phyloP scores from a whole-genome alignment of 1,140 invertebrate genomes.

The Portunus trituberculatus region DNA sequence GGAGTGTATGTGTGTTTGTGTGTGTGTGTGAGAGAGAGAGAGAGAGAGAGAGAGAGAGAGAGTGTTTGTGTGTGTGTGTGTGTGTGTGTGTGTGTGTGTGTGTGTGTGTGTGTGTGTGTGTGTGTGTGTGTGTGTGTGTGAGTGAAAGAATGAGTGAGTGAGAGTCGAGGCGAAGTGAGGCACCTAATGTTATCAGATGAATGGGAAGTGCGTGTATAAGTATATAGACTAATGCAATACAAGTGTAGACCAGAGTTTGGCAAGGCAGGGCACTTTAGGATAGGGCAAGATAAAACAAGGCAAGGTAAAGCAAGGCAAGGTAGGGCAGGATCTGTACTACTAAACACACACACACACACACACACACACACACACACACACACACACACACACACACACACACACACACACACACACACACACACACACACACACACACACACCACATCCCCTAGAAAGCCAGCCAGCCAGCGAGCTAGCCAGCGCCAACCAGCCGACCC shows the following conservation, averaged over 20 bases:
- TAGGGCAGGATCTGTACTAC: not conserved
- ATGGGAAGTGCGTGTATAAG: too few species aligned
- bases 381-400: not conserved
- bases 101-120: slow-evolving; percentile 28
- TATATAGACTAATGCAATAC: too few species aligned
- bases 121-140: slow-evolving; percentile 29
- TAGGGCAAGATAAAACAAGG: not conserved
- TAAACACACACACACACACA: not conserved
- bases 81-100: slow-evolving; percentile 28
- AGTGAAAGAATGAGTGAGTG: too few species aligned
- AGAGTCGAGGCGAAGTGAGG: too few species aligned
- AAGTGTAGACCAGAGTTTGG: too few species aligned
- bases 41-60: slow-evolving; percentile 37
- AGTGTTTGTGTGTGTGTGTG: slow-evolving; percentile 23
- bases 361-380: slow-evolving; percentile 32
- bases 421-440: not conserved
- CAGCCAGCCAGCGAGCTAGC: too few species aligned
- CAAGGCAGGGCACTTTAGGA: too few species aligned
- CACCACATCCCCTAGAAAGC: not conserved
- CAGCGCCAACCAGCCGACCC: not conserved
- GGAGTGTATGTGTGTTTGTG: not conserved
- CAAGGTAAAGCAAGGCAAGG: not conserved
- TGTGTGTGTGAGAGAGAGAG: slow-evolving; percentile 3
- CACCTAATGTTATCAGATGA: too few species aligned
- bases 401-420: slow-evolving; percentile 31